phyloP scores from a whole-genome alignment of 2,888 invertebrate species.

The Arrhopalites spinosus region DNA sequence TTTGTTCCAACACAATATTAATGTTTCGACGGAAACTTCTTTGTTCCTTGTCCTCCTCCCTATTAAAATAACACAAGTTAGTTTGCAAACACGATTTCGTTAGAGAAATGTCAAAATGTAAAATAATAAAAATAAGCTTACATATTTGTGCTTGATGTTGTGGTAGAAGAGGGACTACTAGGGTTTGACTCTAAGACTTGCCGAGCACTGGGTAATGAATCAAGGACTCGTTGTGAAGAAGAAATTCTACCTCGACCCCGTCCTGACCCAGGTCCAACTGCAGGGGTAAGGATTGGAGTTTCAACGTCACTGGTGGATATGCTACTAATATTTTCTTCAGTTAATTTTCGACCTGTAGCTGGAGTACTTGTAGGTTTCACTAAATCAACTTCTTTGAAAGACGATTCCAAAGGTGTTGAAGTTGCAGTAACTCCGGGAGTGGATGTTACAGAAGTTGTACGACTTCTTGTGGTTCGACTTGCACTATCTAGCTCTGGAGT shows the following conservation, averaged over 20 bases:
- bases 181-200: slow-evolving; percentile 30
- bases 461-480: slow-evolving; percentile 23
- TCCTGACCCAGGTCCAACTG: not conserved
- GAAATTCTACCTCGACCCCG: slow-evolving; percentile 14
- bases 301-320: not conserved
- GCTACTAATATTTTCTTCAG: not conserved
- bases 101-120: too few relatives aligned
- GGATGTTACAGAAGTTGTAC: not conserved
- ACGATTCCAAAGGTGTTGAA: not conserved
- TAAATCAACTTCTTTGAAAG: not conserved
- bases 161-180: slow-evolving; percentile 34
- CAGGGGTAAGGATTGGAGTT: not conserved
- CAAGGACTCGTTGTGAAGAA: not conserved
- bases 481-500: slow-evolving; percentile 1
- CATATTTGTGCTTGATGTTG: slow-evolving; percentile 34
- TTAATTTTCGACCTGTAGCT: not conserved
- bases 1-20: slow-evolving; percentile 70
- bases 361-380: not conserved
- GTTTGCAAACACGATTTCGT: not conserved
- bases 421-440: not conserved
- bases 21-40: slow-evolving; percentile 88
- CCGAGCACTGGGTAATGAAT: not conserved
- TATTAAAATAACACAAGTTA: slow-evolving; percentile 39
- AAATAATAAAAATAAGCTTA: not conserved
- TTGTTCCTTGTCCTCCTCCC: slow-evolving; percentile 69